Conservation (phyloP, 1,140 invertebrate species). For the Pachypeltis micranthus region DNA sequence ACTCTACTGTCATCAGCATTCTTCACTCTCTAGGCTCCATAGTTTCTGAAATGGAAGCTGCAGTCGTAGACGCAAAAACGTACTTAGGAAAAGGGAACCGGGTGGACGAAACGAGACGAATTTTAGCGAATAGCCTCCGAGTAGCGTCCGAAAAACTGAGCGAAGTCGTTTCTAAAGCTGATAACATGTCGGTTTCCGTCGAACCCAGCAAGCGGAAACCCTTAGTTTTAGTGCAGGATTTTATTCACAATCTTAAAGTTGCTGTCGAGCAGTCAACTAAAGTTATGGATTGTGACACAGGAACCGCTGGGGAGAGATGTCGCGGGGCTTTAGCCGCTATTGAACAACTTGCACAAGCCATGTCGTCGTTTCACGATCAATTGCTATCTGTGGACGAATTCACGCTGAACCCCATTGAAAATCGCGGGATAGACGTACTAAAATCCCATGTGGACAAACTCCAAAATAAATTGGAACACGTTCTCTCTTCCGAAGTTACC, state of each 20-base stretch:
- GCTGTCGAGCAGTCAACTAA: slow-evolving; percentile 8
- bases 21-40: neutral
- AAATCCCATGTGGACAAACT: slow-evolving; percentile 13
- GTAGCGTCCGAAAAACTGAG: neutral
- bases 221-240: slow-evolving; percentile 15
- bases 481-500: neutral
- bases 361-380: slow-evolving; percentile 10
- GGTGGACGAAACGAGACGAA: slow-evolving; percentile 12
- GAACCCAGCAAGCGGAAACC: slow-evolving; percentile 10
- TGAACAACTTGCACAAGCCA: slow-evolving; percentile 9
- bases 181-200: neutral
- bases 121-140: neutral
- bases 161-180: slow-evolving; percentile 10
- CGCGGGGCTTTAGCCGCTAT: neutral
- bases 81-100: slow-evolving; percentile 6
- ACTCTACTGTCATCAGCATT: neutral
- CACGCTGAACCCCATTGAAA: neutral
- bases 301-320: slow-evolving; percentile 2
- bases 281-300: slow-evolving; percentile 12
- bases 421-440: slow-evolving; percentile 10
- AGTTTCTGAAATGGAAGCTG: slow-evolving; percentile 4
- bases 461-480: slow-evolving; percentile 11
- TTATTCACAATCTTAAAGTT: slow-evolving; percentile 15
- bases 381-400: slow-evolving; percentile 2
- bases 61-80: slow-evolving; percentile 6